Evolutionary conservation across 2,888 invertebrate genomes (phyloP), one percentile per base, ranked within the genome.

Genomic region (Oscheius sp.): DNA sequence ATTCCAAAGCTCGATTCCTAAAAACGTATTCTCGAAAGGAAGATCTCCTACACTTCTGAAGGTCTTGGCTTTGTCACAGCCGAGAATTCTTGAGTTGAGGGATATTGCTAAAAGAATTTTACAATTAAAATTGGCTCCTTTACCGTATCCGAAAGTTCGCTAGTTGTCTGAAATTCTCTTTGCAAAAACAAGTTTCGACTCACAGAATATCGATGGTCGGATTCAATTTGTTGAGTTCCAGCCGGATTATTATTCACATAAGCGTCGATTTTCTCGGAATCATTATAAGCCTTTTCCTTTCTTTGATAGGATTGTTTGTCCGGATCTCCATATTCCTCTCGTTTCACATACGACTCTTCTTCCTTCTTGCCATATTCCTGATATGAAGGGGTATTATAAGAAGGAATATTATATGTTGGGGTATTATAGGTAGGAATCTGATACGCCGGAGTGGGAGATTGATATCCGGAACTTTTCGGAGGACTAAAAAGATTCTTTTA

Each of bases 1-100:
- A 55, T 34, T 55, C 55, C n/a, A 55, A 17, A 8, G 55, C 55
- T 12, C 23, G n/a, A 20, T 34, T 55, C 20, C 55, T 55, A 34
- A 34, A 55, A 53, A 12, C 5, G 12, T 6, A 42, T 42, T n/a
- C 12, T 42, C 42, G 15, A n/a, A 42, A 15, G 42, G 15, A 42
- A 42, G 12, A 42, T 4, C 42, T 42, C 10, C 15, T 12, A 23
- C 48, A 5, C 12, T 48, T 12, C 23, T 34, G n/a, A n/a, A 17
- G 55, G 17, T 20, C 33, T n/a, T 5, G 55, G 55, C 34, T 55
- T 55, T 10, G 34, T 55, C 10, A 55, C 55, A 12, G 20, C 55
- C 10, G 55, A 55, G 20, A 33, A 55, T 34, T 55, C 55, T 20
- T 34, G 34, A 15, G n/a, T 55, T 5, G 33, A 6, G 5, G 55